phyloP scores from a whole-genome alignment of 1,140 invertebrate species.

The Cylas formicarius region DNA sequence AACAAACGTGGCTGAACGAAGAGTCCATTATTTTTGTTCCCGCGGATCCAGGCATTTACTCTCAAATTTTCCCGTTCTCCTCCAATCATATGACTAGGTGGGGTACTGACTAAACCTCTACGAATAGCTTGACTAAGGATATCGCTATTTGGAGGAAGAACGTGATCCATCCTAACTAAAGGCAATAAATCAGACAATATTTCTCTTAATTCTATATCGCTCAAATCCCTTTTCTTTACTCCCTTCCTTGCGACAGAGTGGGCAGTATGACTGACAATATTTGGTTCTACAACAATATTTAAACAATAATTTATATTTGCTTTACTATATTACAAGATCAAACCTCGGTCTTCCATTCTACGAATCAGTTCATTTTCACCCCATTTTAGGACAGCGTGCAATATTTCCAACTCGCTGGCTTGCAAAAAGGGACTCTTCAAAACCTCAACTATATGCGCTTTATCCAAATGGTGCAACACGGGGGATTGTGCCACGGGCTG shows the following conservation, averaged over 20 bases:
- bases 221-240: slow-evolving; percentile 75
- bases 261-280: slow-evolving; percentile 83
- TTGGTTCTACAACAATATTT: slow-evolving; percentile 60
- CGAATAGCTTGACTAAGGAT: slow-evolving; percentile 68
- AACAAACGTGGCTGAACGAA: slow-evolving; percentile 83
- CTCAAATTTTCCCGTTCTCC: slow-evolving; percentile 60
- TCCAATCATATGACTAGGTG: slow-evolving; percentile 81
- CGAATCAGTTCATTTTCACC: slow-evolving; percentile 77
- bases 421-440: slow-evolving; percentile 85
- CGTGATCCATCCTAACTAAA: slow-evolving; percentile 81
- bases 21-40: slow-evolving; percentile 68
- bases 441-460: slow-evolving; percentile 69
- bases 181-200: slow-evolving; percentile 76
- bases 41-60: slow-evolving; percentile 81
- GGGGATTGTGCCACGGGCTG: slow-evolving; percentile 61
- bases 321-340: not conserved
- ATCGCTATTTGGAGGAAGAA: slow-evolving; percentile 80
- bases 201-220: slow-evolving; percentile 80
- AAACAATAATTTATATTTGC: slow-evolving; percentile 1
- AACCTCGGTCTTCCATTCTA: slow-evolving; percentile 74
- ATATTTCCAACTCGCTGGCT: slow-evolving; percentile 81
- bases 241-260: slow-evolving; percentile 83
- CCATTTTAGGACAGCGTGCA: slow-evolving; percentile 84
- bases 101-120: slow-evolving; percentile 75
- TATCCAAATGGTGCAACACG: slow-evolving; percentile 74